These are phyloP conservation scores for Lasioglossum oenotherae DNA, from an alignment of 2,888 invertebrate genomes.

Conservation along the genomic window DNA sequence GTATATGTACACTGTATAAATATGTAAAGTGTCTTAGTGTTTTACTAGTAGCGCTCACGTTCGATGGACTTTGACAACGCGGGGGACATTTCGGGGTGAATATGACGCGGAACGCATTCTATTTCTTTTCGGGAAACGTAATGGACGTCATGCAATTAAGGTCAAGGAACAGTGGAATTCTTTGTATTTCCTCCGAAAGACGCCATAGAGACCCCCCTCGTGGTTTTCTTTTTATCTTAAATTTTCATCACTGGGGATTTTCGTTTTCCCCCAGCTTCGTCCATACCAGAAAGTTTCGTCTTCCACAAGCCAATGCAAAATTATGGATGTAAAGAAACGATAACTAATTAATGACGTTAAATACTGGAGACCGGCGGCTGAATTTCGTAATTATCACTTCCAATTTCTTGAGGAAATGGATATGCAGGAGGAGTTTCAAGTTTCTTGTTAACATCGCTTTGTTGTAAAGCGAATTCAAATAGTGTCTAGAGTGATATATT, in stretches of 20 bases:
- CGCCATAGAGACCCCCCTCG: conserved; percentile 4
- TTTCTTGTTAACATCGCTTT: neutral
- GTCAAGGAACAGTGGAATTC: conserved; percentile 39
- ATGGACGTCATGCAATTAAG: conserved; percentile 43
- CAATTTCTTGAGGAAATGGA: neutral
- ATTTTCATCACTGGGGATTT: neutral
- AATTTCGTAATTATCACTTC: neutral
- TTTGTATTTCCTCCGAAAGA: neutral
- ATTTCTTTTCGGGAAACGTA: conserved; percentile 28
- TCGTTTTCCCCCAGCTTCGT: neutral
- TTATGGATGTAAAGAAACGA: neutral
- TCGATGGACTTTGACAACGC: neutral
- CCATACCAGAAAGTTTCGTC: neutral
- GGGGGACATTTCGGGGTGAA: conserved; percentile 2
- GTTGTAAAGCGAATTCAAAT: neutral
- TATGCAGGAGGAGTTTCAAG: neutral
- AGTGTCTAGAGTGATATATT: neutral
- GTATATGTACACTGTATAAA: neutral
- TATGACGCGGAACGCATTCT: neutral
- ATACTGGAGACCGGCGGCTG: neutral
- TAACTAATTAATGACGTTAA: neutral
- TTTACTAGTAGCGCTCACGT: neutral
- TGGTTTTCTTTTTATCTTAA: neutral
- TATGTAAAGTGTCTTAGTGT: neutral
- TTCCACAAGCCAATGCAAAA: neutral